Conservation (phyloP, 2,888 invertebrate genomes). For the Himalopsyche japonica region DNA sequence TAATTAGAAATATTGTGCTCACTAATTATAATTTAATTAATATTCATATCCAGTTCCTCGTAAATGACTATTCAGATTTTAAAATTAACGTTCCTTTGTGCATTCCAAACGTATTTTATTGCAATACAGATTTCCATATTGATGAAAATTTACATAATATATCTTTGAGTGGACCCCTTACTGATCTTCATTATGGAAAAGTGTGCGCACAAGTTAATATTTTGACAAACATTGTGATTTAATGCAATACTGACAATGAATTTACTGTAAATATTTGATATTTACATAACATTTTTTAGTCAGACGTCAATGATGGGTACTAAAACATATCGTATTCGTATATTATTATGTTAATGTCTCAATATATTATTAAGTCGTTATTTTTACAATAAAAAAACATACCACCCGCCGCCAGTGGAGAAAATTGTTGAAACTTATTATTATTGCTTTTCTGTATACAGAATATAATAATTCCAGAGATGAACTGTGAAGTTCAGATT, state of each 20-base stretch:
- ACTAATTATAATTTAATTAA: too few relatives aligned
- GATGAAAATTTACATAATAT: not conserved
- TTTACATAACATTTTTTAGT: not conserved
- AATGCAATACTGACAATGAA: not conserved
- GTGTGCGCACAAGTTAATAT: not conserved
- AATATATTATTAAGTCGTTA: not conserved
- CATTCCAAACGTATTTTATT: too few relatives aligned
- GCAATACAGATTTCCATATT: not conserved
- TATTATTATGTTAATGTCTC: not conserved
- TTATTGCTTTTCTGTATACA: not conserved
- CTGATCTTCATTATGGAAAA: not conserved
- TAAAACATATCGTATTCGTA: not conserved
- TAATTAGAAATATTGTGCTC: too few relatives aligned
- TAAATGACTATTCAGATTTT: too few relatives aligned
- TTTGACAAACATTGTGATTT: not conserved
- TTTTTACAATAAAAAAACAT: not conserved
- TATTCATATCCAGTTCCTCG: too few relatives aligned
- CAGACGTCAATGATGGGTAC: not conserved
- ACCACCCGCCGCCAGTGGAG: not conserved
- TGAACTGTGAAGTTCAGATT: constrained; percentile 9
- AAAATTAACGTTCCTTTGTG: too few relatives aligned
- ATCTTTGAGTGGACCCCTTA: not conserved
- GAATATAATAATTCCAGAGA: constrained; percentile 2
- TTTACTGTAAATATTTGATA: not conserved
- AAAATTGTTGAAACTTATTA: not conserved